Base-by-base conservation (phyloP, 2,113 vertebrate species). In the Macrotus californicus region DNA sequence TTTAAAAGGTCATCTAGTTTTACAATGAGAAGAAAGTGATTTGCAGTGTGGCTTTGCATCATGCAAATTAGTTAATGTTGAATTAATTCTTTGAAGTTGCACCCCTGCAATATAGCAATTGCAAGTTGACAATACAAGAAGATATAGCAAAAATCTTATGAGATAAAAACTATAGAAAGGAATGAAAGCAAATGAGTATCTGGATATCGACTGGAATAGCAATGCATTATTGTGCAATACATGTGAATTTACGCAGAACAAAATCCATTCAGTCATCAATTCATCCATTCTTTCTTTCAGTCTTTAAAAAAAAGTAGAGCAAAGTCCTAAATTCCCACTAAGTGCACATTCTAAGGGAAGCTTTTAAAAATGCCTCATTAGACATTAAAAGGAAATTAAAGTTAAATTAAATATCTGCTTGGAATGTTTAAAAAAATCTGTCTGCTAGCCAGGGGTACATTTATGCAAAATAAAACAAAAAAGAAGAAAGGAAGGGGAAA, bases 121-220 rank as follows among this genome's bases (percentile, higher is more conserved):
- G 99, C 99, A 99, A 99, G 99, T 99, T 99, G 99, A 99, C 99
- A 99, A 98, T 98, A 98, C 91, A 98, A 98, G 98, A 98, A 98
- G 98, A 98, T 97, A 98, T 22, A 98, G 97, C 97, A 98, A 98
- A 98, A 97, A 96, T 98, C 96, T 98, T 91, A 97, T 94, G 92
- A 99, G 99, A 99, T 98, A 98, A 98, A 98, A 97, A 98, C 95
- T 98, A 98, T 97, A 98, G 98, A 98, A 98, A 98, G 98, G 98
- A 99, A 98, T 99, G 98, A 99, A 99, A 99, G 99, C 99, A 99
- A 98, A 99, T 97, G 98, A 99, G 98, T 98, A 98, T 98, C 97
- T 97, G 98, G 98, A 98, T 98, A 97, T 99, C 98, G 99, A 99
- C 98, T 97, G 99, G 98, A 98, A 98, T 97, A 99, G 99, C 99